Evolutionary conservation across 2,797 vertebrate species (phyloP), one percentile per base, ranked within the genome.

Genomic region (Heliangelus exortis): DNA sequence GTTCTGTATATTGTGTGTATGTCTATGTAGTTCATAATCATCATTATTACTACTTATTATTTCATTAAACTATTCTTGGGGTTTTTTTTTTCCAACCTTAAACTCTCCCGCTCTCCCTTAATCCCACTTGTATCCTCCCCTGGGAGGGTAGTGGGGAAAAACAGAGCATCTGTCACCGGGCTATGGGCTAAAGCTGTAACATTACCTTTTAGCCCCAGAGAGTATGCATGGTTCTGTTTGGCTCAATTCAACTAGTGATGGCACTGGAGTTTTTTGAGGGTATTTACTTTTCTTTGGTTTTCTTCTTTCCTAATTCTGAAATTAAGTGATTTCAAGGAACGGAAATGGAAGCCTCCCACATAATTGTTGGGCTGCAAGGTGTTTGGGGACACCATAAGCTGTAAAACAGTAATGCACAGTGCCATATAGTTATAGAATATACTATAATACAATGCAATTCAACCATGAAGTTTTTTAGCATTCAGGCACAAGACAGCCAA

Each of bases 211-310:
- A 4, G 2, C 20, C 12, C 5, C 21, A 26, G 34, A 54, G 20
- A 55, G 8, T 59, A 39, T 19, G 4, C 5, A 54, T 1, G 34
- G 5, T 36, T 55, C 31, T 51, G 8, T n/a, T 23, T 10, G 2
- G 1, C 2, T 53, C 10, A 67, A 53, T 69, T 71, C 48, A 59
- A 1, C 55, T 36, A 12, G 5, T 68, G 14, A 22, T 50, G 9
- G 6, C 10, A 3, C 53, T 55, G 43, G 4, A 4, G 2, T 0
- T 6, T 41, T 73, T 7, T 39, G 16, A 12, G 48, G 48, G 9
- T 13, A 13, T 41, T 41, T 14, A 41, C 39, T 41, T 41, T 41
- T 41, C 39, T 41, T 41, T 41, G 39, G 5, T 41, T 3, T 26
- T 47, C 13, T 50, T 23, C 54, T 43, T 4, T 51, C 62, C 34